These are phyloP conservation scores for Julus scanicus DNA, from an alignment of 2,888 invertebrate genomes.

Conservation along the genomic window DNA sequence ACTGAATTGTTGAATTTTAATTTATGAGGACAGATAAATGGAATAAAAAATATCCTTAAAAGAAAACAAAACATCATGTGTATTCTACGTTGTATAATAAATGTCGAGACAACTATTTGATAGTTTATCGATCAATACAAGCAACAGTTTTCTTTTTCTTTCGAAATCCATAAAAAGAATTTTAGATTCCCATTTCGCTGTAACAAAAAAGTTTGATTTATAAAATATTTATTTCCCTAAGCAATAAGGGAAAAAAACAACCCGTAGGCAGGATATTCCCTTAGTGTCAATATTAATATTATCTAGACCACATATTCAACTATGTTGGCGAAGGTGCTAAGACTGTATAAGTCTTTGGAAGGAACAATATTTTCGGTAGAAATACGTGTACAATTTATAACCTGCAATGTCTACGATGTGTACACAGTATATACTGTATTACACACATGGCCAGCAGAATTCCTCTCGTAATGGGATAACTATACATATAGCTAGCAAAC, in stretches of 20 bases:
- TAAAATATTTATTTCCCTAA: not conserved
- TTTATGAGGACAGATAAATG: too few species aligned
- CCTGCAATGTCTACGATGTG: not conserved
- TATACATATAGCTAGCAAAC: not conserved
- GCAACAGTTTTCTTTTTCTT: not conserved
- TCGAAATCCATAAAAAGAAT: not conserved
- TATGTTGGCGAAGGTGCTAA: not conserved
- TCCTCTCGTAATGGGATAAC: not conserved
- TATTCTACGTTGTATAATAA: too few species aligned
- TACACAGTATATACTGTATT: not conserved
- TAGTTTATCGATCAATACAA: not conserved
- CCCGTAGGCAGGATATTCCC: not conserved
- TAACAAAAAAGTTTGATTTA: not conserved
- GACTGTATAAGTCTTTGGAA: not conserved
- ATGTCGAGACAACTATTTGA: not conserved
- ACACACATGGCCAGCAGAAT: not conserved
- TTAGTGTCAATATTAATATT: not conserved
- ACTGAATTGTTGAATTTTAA: too few species aligned
- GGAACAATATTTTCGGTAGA: not conserved
- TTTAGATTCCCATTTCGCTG: not conserved
- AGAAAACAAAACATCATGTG: too few species aligned
- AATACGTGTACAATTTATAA: constrained; percentile 7
- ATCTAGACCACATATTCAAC: not conserved
- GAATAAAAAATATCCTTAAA: too few species aligned
- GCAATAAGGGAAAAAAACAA: not conserved